Evolutionary conservation across 2,113 vertebrate species (phyloP), one percentile per base, ranked within the genome.

Genomic region (Campylomormyrus numenius): DNA sequence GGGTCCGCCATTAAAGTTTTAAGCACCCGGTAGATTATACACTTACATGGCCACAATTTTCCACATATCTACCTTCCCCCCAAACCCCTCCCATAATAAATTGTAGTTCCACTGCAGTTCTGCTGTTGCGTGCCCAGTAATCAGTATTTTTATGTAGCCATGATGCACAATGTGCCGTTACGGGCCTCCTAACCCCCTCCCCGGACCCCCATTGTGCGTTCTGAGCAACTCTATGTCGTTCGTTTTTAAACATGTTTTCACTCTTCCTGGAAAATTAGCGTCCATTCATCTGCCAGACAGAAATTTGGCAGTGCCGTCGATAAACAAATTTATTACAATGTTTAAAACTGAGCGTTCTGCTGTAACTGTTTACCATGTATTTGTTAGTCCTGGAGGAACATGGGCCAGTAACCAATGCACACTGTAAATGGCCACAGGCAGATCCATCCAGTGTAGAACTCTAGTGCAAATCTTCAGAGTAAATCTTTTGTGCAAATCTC

Each of bases 91-190:
- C 31, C 70, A 42, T 42, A 80, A 80, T 77, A 80, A 80, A 80
- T 80, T 6, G 74, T 5, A 42, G 31, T 31, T 77, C n/a, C 31
- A 39, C 24, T 66, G n/a, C n/a, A 66, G 62, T 19, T 80, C 74
- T 4, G 31, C 35, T 80, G 35, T 42, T 42, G 15, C 6, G 5
- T 80, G 74, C 35, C 31, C 74, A 80, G 35, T 80, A 80, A 80
- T 80, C 74, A 42, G 74, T 80, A 39, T 80, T 80, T 80, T 80
- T 80, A 80, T 80, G 74, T 80, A 80, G 35, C 74, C 74, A 42
- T 27, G 31, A 80, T 42, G 74, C 35, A 42, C 74, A 80, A 80
- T 80, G 74, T 17, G 74, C 74, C 6, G 1, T 80, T 19, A 77
- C 31, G 9, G 31, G 15, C 70, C 27, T 31, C 35, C 74, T 74